Evolutionary conservation across 2,797 vertebrate genomes (phyloP), one percentile per base, ranked within the genome.

Genomic region (Tapera naevia): DNA sequence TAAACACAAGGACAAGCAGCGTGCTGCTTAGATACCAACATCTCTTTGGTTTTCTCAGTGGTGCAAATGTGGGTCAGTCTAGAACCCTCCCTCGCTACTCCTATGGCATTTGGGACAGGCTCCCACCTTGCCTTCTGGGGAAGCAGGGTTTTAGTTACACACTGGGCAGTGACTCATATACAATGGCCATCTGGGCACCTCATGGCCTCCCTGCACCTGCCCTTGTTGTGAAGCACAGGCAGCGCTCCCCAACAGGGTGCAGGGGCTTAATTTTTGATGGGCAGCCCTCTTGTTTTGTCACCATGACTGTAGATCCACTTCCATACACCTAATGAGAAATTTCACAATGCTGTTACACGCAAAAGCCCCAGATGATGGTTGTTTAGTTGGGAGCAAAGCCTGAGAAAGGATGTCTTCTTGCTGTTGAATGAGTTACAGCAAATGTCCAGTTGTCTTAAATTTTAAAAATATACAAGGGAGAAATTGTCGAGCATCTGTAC

Each of bases 131-230:
- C 18, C 51, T 39, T 3, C 41, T 1, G 2, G 41, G 28, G 9
- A 17, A 22, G 51, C 14, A 13, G 33, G 7, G 11, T 9, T 2
- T 37, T 6, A 6, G 22, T 37, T 33, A 60, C 41, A 25, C 22
- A 0, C 0, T 1, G 14, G 41, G 32, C 25, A 9, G 2, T 19
- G 43, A 32, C 13, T 56, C 15, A 1, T 23, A 1, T 7, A 30
- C 3, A 11, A 16, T 11, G 56, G 50, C 35, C 8, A 65, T 24
- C 35, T 5, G 15, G 19, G 19, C 23, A 23, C 32, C 65, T 21
- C 1, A 0, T 22, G 60, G 21, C 46, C 24, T 57, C 32, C 33
- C 45, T 48, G 56, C 13, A 5, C 48, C 70, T 53, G 32, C 10
- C 60, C 46, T 53, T n/a, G 24, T 28, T 74, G 35, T 39, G 53